Evolutionary conservation across 2,888 invertebrate species (phyloP).

Genomic region (Uropetala carovei): DNA sequence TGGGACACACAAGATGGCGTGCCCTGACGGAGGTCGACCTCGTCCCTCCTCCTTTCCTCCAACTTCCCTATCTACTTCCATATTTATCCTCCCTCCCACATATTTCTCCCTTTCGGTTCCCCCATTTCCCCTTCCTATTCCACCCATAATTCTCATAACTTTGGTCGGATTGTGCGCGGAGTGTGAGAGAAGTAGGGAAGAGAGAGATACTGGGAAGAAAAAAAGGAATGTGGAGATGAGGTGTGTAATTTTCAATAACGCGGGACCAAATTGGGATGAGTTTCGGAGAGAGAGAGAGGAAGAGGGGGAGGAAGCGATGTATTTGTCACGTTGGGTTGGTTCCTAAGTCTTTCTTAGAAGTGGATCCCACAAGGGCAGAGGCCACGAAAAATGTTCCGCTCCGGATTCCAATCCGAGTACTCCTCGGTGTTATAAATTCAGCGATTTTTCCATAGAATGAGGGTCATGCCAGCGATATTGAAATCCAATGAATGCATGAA

Average conservation of each 20-base stretch:
- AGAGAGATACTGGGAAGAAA: not conserved
- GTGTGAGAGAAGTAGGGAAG: not conserved
- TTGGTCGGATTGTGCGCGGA: not conserved
- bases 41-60: not conserved
- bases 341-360: not conserved
- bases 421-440: constrained; percentile 39
- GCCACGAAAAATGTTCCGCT: not conserved
- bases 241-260: constrained; percentile 45
- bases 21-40: constrained; percentile 28
- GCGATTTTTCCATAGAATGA: constrained; percentile 39
- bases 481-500: not conserved
- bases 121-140: not conserved
- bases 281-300: not conserved
- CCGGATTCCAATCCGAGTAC: constrained; percentile 13
- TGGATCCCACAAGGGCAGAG: not conserved
- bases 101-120: not conserved
- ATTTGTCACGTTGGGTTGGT: constrained; percentile 9
- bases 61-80: not conserved
- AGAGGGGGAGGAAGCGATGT: not conserved
- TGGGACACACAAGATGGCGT: constrained; percentile 51
- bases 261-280: constrained; percentile 10
- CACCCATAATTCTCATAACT: not conserved
- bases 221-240: not conserved
- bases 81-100: no score
- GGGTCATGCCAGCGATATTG: not conserved